Conservation (phyloP, 2,113 vertebrate genomes). For the Sphaerodactylus townsendi region DNA sequence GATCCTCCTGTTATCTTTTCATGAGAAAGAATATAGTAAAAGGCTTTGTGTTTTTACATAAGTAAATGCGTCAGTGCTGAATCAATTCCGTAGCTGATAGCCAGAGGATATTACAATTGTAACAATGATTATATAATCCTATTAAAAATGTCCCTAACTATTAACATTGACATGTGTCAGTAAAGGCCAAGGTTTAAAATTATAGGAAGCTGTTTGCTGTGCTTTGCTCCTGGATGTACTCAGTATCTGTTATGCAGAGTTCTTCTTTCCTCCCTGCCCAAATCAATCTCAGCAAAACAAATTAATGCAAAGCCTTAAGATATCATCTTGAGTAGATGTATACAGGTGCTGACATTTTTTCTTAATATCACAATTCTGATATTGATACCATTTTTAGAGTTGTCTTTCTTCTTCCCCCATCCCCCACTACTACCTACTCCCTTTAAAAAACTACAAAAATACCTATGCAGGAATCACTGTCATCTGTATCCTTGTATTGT, state of each 20-base stretch:
- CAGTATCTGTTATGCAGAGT: background rate
- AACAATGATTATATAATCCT: background rate
- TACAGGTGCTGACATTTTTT: background rate
- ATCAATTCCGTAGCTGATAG: background rate
- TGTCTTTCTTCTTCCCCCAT: background rate
- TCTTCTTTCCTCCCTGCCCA: too few relatives aligned
- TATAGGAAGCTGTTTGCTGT: background rate
- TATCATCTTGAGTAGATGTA: background rate
- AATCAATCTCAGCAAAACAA: background rate
- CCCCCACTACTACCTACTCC: background rate
- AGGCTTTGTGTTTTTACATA: background rate
- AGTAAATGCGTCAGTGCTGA: background rate
- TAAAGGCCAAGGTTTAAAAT: background rate
- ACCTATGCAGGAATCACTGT: background rate
- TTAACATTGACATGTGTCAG: background rate
- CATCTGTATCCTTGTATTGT: conserved; percentile 50
- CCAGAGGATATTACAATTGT: background rate
- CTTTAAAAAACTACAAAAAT: background rate
- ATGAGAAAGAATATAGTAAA: too few relatives aligned
- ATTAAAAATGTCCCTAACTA: background rate
- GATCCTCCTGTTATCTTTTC: too few relatives aligned
- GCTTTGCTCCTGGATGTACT: background rate
- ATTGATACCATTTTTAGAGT: background rate
- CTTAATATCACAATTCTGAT: background rate
- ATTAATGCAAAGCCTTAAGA: background rate